Conservation (phyloP, 2,797 vertebrate species). For the Enoplosus armatus region DNA sequence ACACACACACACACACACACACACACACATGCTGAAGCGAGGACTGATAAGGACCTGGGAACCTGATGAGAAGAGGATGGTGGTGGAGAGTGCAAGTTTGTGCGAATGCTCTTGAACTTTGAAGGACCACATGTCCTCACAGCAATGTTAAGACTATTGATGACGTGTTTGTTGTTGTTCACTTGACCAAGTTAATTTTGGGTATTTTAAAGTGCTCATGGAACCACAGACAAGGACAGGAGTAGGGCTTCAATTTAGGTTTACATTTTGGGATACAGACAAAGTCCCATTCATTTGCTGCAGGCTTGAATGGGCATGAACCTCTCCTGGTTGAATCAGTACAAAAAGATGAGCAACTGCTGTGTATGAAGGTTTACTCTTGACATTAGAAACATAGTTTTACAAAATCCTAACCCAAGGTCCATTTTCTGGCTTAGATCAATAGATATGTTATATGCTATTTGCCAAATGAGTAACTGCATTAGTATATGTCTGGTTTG, state of each 20-base stretch:
- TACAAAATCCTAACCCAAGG: constrained; percentile 14
- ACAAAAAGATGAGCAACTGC: constrained; percentile 12
- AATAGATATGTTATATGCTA: too few relatives aligned
- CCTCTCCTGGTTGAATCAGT: too few relatives aligned
- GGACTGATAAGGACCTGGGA: constrained; percentile 45
- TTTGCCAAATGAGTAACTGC: not conserved
- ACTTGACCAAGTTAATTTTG: constrained; percentile 19
- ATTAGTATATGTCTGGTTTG: not conserved
- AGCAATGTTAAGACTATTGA: constrained; percentile 27
- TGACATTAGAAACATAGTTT: constrained; percentile 35
- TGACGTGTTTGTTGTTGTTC: constrained; percentile 45
- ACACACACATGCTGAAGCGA: constrained; percentile 9
- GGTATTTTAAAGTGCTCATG: constrained; percentile 22
- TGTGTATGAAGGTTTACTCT: constrained; percentile 3
- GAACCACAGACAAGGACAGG: constrained; percentile 8
- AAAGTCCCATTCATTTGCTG: too few relatives aligned
- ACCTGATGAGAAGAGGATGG: constrained; percentile 42
- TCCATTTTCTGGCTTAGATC: not conserved
- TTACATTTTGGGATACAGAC: not conserved
- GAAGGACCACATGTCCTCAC: constrained; percentile 36
- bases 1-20: constrained; percentile 24
- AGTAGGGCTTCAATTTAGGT: not conserved
- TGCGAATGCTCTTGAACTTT: constrained; percentile 40
- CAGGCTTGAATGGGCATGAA: too few relatives aligned
- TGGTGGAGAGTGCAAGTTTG: constrained; percentile 28